These are phyloP conservation scores for Puma concolor DNA, from an alignment of 2,113 vertebrate genomes.

Conservation along the genomic window DNA sequence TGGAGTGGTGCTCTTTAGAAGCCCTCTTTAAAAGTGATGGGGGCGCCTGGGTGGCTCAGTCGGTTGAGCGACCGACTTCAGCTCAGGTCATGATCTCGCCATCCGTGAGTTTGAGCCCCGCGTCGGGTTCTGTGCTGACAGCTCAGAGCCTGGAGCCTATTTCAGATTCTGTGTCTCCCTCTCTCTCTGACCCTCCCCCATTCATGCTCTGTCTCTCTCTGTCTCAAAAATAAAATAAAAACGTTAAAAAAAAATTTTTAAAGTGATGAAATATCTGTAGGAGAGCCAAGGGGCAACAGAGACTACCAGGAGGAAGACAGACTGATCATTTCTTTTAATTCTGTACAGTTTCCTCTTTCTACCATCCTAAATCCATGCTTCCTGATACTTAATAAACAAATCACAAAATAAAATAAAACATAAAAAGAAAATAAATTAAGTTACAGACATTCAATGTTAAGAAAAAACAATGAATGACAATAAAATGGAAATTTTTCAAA, in stretches of 20 bases:
- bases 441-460: not conserved
- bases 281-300: not conserved
- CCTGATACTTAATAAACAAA: not conserved
- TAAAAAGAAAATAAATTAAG: not conserved
- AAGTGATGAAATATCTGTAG: not conserved
- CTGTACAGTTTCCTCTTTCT: not conserved
- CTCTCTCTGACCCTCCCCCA: too few relatives aligned
- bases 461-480: not conserved
- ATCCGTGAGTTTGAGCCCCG: too few relatives aligned
- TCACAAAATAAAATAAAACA: conserved; percentile 10
- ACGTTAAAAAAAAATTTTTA: not conserved
- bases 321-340: not conserved
- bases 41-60: too few relatives aligned
- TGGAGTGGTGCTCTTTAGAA: not conserved
- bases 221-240: too few relatives aligned
- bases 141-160: too few relatives aligned
- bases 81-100: too few relatives aligned
- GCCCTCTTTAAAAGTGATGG: not conserved
- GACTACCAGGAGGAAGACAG: not conserved
- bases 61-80: too few relatives aligned
- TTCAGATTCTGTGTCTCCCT: too few relatives aligned
- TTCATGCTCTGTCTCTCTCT: too few relatives aligned
- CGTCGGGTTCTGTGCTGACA: too few relatives aligned
- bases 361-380: not conserved
- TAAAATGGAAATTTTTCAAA: not conserved